Percentiles rank a stretch among this genome's conserved stretches.
These are phyloP conservation scores for Caenorhabditis japonica DNA, from an alignment of 2,888 invertebrate species.

Conservation along the genomic window DNA sequence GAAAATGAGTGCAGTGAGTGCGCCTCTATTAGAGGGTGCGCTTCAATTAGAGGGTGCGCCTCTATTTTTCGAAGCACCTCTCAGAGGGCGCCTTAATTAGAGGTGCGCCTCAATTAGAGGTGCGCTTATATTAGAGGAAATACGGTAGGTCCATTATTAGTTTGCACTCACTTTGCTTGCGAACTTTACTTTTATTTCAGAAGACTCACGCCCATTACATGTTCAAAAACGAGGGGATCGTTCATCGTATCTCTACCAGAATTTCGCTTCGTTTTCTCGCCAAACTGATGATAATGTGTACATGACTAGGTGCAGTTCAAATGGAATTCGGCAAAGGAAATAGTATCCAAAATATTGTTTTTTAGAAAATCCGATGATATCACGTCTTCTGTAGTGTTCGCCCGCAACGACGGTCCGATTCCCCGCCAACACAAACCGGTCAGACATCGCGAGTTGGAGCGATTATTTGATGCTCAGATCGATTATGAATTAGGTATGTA, in stretches of 20 bases:
- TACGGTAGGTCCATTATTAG: too few relatives aligned
- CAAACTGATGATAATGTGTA: slow-evolving; percentile 46
- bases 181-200: slow-evolving; percentile 1
- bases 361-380: slow-evolving; percentile 33
- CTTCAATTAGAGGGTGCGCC: too few relatives aligned
- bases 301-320: slow-evolving; percentile 31
- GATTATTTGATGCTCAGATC: slow-evolving; percentile 44
- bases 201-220: slow-evolving; percentile 14
- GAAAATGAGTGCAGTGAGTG: too few relatives aligned
- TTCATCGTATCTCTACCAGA: slow-evolving; percentile 7
- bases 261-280: slow-evolving; percentile 41
- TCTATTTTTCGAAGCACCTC: too few relatives aligned
- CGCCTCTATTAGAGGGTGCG: too few relatives aligned
- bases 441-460: slow-evolving; percentile 37
- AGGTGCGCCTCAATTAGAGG: too few relatives aligned
- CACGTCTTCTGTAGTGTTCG: slow-evolving; percentile 30
- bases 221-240: slow-evolving; percentile 46
- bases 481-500: slow-evolving; percentile 41
- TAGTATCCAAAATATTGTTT: background rate
- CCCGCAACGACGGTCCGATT: slow-evolving; percentile 35
- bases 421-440: slow-evolving; percentile 26
- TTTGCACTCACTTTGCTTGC: background rate
- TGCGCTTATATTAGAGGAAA: too few relatives aligned
- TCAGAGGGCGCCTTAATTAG: too few relatives aligned
- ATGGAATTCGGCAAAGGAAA: background rate